Percentiles rank a stretch among this genome's conserved stretches.
phyloP scores from a whole-genome alignment of 2,888 invertebrate species.

The Rhamphomyia laevipes region DNA sequence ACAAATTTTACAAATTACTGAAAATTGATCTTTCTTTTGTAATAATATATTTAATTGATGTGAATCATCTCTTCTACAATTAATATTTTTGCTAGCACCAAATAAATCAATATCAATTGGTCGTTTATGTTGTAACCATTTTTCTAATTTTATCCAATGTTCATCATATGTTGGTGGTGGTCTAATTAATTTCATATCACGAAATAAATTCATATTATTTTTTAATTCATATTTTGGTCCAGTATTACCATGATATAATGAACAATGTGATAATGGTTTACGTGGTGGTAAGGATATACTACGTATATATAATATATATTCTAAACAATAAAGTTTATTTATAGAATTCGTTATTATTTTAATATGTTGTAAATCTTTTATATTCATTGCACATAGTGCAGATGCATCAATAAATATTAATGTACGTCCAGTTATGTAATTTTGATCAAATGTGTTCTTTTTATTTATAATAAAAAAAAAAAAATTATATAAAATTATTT shows the following conservation, averaged over 20 bases:
- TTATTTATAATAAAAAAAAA: background rate
- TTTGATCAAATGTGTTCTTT: constrained; percentile 36
- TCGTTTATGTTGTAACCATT: constrained; percentile 17
- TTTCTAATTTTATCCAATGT: constrained; percentile 42
- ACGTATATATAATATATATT: constrained; percentile 26
- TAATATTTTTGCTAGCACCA: background rate
- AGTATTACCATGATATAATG: constrained; percentile 41
- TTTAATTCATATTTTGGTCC: constrained; percentile 41
- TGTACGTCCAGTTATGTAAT: constrained; percentile 39
- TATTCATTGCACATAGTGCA: constrained; percentile 38
- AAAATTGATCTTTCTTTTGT: too few species aligned
- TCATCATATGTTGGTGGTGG: constrained; percentile 35
- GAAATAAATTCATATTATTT: constrained; percentile 39
- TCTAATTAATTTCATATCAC: constrained; percentile 42
- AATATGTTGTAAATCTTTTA: constrained; percentile 40
- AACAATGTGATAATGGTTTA: constrained; percentile 40
- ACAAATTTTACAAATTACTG: background rate
- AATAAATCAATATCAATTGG: background rate
- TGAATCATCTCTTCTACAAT: too few species aligned
- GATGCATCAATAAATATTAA: constrained; percentile 41
- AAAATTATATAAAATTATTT: too few species aligned
- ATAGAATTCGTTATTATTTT: constrained; percentile 31
- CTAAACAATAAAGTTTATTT: constrained; percentile 35
- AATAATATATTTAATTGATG: too few species aligned
- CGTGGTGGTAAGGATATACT: constrained; percentile 39